phyloP scores from a whole-genome alignment of 2,113 vertebrate genomes.

The Corythaeola cristata region DNA sequence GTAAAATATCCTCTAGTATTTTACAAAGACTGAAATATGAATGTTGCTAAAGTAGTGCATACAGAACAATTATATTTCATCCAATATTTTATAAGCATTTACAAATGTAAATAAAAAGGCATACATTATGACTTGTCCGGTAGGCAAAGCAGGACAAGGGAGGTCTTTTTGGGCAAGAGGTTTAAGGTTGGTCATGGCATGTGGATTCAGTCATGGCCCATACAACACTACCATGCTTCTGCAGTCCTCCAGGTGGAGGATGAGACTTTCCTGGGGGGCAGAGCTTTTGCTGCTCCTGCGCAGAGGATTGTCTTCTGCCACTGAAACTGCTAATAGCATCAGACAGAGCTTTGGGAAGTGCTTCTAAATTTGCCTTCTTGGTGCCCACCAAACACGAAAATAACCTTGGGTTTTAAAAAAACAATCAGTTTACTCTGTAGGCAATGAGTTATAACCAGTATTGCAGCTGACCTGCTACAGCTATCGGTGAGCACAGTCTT shows the following conservation, averaged over 20 bases:
- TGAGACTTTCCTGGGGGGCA: background rate
- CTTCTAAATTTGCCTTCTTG: background rate
- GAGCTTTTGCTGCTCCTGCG: background rate
- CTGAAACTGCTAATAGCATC: background rate
- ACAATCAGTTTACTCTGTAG: background rate
- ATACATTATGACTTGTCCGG: background rate
- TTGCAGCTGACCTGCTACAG: background rate
- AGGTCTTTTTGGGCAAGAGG: background rate
- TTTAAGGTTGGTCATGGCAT: background rate
- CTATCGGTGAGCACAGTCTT: fast-evolving
- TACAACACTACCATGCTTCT: fast-evolving
- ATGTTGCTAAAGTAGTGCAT: background rate
- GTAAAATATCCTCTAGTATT: background rate
- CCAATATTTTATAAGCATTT: background rate
- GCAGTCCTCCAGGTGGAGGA: background rate
- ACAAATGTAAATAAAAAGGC: background rate
- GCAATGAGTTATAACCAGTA: background rate
- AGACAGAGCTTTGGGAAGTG: background rate
- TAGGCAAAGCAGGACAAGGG: background rate
- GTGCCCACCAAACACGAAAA: background rate
- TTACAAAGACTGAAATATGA: background rate
- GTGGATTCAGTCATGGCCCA: background rate
- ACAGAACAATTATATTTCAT: background rate
- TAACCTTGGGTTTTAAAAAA: background rate
- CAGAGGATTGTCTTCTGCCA: background rate